A percentile compares a stretch with the other conserved stretches of the same genome.
phyloP scores from a whole-genome alignment of 2,113 vertebrate species.

The Hemichromis elongatus region DNA sequence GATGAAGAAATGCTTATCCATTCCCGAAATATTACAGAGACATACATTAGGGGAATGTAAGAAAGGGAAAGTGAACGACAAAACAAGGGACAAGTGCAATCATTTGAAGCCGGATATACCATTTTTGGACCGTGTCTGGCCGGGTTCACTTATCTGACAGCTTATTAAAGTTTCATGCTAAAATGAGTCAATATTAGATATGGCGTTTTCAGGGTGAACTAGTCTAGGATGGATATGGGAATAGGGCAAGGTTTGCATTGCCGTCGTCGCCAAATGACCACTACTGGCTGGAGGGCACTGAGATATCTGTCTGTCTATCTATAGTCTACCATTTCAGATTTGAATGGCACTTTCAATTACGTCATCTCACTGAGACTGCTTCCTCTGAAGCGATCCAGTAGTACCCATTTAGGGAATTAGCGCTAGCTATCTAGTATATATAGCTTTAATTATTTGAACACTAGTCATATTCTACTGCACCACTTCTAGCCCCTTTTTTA shows the following conservation, averaged over 20 bases:
- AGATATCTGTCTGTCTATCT: background rate
- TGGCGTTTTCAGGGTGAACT: slow-evolving; percentile 66
- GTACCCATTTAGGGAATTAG: background rate
- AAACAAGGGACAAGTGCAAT: slow-evolving; percentile 23
- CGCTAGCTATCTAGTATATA: background rate
- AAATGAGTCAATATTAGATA: slow-evolving; percentile 72
- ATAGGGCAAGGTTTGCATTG: slow-evolving; percentile 1
- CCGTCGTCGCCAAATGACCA: slow-evolving; percentile 40
- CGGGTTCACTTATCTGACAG: slow-evolving; percentile 43
- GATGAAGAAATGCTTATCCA: background rate
- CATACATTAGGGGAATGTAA: slow-evolving; percentile 18
- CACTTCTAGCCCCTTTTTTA: background rate
- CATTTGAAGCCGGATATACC: slow-evolving; percentile 45
- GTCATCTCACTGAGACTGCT: background rate
- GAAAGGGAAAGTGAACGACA: slow-evolving; percentile 6
- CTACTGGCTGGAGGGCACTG: background rate
- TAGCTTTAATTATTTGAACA: background rate
- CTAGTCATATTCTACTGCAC: background rate
- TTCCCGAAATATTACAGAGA: slow-evolving; percentile 16
- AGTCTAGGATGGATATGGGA: slow-evolving; percentile 32
- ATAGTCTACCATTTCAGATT: background rate
- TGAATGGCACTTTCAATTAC: background rate
- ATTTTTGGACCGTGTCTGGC: slow-evolving; percentile 49
- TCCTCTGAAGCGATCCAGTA: background rate
- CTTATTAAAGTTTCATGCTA: slow-evolving; percentile 73